Percentiles rank a stretch among this genome's conserved stretches.
Conservation (phyloP, 2,888 invertebrate species). For the Digitonthophagus gazella region DNA sequence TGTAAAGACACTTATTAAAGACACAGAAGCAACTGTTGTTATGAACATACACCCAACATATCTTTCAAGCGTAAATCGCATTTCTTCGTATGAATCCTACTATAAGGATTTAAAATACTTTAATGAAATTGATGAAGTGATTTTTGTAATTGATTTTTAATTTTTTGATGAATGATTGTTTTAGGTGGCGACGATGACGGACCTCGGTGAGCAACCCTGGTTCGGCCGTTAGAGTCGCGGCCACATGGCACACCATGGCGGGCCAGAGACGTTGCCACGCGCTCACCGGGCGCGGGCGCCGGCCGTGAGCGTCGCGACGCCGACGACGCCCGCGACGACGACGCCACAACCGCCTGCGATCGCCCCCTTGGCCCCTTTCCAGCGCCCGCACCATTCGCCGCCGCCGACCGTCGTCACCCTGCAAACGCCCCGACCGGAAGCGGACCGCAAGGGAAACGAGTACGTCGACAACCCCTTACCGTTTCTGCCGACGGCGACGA, state of each 20-base stretch:
- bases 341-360: too few relatives aligned
- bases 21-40: too few relatives aligned
- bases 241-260: constrained; percentile 76
- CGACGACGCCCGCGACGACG: constrained; percentile 52
- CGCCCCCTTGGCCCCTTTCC: constrained; percentile 37
- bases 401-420: constrained; percentile 55
- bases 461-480: constrained; percentile 87
- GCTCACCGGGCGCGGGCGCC: constrained; percentile 60
- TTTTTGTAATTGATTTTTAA: not conserved
- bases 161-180: constrained; percentile 42
- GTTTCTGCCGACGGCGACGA: constrained; percentile 52
- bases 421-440: constrained; percentile 76
- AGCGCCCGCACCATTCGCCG: constrained; percentile 49
- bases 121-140: constrained; percentile 1
- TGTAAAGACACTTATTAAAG: too few relatives aligned
- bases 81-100: too few relatives aligned
- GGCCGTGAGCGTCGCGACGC: constrained; percentile 55
- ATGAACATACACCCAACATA: too few relatives aligned
- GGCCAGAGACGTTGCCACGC: constrained; percentile 69
- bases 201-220: constrained; percentile 66
- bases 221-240: constrained; percentile 58
- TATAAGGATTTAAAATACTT: too few relatives aligned
- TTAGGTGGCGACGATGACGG: constrained; percentile 67
- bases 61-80: too few relatives aligned
- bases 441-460: constrained; percentile 84